Percentiles rank a stretch among this genome's conserved stretches.
These are phyloP conservation scores for Hypomesus transpacificus DNA, from an alignment of 2,113 vertebrate species.

Conservation along the genomic window DNA sequence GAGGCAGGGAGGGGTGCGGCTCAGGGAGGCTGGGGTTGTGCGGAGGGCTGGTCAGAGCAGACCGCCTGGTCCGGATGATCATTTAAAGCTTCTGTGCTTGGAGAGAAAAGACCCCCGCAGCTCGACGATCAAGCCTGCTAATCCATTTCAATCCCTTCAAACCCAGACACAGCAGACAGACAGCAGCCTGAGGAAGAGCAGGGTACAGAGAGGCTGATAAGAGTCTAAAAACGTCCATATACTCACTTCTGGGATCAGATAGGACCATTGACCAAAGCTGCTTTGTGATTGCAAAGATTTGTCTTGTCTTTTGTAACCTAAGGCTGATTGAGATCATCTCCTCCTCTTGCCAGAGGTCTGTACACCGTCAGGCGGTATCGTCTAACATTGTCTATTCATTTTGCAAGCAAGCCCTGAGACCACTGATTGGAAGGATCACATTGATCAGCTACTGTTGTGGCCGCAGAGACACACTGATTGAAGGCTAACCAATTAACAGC, in stretches of 20 bases:
- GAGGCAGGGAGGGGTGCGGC: neutral
- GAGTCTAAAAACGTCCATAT: conserved; percentile 7
- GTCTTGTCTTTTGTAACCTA: conserved; percentile 26
- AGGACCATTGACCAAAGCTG: conserved; percentile 17
- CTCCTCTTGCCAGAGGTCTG: too few species aligned
- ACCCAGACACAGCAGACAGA: conserved; percentile 20
- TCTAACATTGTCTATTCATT: too few species aligned
- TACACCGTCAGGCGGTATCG: too few species aligned
- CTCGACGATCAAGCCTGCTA: conserved; percentile 26
- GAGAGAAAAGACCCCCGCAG: neutral
- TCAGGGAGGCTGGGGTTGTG: neutral
- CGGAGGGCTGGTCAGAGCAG: conserved; percentile 1
- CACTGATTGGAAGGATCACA: too few species aligned
- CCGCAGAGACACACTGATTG: too few species aligned
- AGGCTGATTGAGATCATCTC: conserved; percentile 21
- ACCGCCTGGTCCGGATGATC: conserved; percentile 23
- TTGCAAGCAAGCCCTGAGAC: too few species aligned
- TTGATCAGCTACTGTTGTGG: too few species aligned
- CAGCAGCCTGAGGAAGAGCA: conserved; percentile 29
- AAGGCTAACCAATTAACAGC: too few species aligned
- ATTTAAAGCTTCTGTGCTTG: conserved; percentile 21
- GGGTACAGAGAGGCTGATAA: conserved; percentile 10
- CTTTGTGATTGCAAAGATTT: conserved; percentile 26
- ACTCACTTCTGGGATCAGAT: neutral
- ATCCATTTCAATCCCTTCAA: conserved; percentile 37